These are phyloP conservation scores for Helarctos malayanus DNA, from an alignment of 2,797 vertebrate genomes.

Conservation along the genomic window DNA sequence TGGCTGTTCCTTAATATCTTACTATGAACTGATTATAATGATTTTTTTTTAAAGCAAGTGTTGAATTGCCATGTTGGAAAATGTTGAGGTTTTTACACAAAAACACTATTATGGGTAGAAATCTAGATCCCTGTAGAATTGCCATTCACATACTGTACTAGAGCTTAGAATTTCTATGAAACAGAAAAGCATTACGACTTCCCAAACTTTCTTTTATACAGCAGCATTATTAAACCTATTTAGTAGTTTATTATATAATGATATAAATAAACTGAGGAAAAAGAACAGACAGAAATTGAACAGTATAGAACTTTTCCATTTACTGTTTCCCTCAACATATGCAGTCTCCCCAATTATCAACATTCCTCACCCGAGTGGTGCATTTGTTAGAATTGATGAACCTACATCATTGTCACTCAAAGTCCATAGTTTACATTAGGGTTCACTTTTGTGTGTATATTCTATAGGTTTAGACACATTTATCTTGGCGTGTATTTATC, in stretches of 20 bases:
- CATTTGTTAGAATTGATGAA: not conserved
- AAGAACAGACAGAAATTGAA: not conserved
- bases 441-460: not conserved
- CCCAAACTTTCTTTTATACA: slow-evolving; percentile 11
- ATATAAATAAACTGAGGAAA: not conserved
- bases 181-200: not conserved
- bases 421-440: not conserved
- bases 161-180: slow-evolving; percentile 22
- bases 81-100: not conserved
- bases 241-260: not conserved
- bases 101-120: not conserved
- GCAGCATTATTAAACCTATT: not conserved
- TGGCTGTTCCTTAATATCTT: slow-evolving; percentile 30
- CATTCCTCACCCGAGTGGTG: not conserved
- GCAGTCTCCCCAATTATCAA: not conserved
- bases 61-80: not conserved
- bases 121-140: not conserved
- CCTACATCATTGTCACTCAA: not conserved
- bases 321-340: not conserved
- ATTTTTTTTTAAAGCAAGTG: not conserved
- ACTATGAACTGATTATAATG: slow-evolving; percentile 30
- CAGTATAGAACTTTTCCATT: not conserved
- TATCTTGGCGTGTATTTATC: not conserved
- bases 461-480: not conserved
- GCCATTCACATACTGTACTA: not conserved